These are phyloP conservation scores for Lates japonicus DNA, from an alignment of 2,797 vertebrate species.

Conservation along the genomic window DNA sequence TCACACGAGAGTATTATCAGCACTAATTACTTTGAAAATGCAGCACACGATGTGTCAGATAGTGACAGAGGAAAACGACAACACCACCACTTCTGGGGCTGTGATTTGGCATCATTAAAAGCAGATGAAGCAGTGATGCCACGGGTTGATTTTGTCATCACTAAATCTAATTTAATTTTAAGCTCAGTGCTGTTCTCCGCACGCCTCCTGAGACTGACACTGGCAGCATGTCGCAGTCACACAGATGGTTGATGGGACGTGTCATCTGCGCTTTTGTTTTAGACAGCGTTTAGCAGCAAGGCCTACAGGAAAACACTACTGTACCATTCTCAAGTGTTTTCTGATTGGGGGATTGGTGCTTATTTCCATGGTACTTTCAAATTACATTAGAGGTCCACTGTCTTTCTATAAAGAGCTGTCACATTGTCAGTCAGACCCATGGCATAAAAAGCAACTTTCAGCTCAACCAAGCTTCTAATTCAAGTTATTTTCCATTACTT, in stretches of 20 bases:
- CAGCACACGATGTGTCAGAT: conserved; percentile 21
- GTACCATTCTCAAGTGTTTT: conserved; percentile 37
- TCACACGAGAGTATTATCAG: conserved; percentile 30
- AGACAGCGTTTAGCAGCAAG: conserved; percentile 23
- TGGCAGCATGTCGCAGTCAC: conserved; percentile 63
- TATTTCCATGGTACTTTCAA: conserved; percentile 10
- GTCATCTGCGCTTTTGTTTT: conserved; percentile 68
- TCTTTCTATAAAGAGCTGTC: conserved; percentile 1
- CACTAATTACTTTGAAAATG: conserved; percentile 47
- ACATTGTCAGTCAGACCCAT: background rate
- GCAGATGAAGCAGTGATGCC: conserved; percentile 51
- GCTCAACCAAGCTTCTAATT: background rate
- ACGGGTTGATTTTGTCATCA: conserved; percentile 56
- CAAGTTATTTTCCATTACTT: background rate
- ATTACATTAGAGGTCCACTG: conserved; percentile 16
- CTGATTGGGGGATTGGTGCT: background rate
- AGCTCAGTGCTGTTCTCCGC: conserved; percentile 49
- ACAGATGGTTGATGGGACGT: conserved; percentile 71
- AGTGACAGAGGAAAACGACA: conserved; percentile 35
- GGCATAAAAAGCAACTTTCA: background rate
- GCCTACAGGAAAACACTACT: conserved; percentile 43
- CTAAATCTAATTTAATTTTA: conserved; percentile 72
- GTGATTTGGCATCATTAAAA: conserved; percentile 45
- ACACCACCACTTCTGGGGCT: conserved; percentile 30
- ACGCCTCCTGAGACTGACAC: conserved; percentile 52